Percentiles rank a stretch among this genome's conserved stretches.
Evolutionary conservation across 2,797 vertebrate genomes (phyloP).

Genomic region (Prionace glauca): DNA sequence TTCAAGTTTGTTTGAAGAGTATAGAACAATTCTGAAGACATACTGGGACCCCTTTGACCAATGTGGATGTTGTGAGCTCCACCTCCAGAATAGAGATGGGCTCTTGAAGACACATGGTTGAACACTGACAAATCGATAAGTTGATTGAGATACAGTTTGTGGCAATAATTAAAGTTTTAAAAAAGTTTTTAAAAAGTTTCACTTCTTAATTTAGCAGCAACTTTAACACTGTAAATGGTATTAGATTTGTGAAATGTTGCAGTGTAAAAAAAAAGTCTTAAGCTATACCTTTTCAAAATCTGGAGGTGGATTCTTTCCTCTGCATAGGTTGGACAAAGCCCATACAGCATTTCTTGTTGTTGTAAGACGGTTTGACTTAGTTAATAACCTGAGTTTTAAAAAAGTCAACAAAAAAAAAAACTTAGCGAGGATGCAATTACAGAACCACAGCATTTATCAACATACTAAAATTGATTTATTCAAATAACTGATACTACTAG

Average conservation of each 20-base stretch:
- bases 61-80: neutral
- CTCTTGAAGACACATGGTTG: neutral
- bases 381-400: conserved; percentile 68
- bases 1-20: neutral
- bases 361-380: conserved; percentile 87
- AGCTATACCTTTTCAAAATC: conserved; percentile 77
- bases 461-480: neutral
- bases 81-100: neutral
- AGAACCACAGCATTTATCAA: neutral
- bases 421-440: neutral
- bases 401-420: conserved; percentile 38
- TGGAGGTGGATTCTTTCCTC: conserved; percentile 85
- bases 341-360: conserved; percentile 94
- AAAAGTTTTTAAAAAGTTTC: neutral
- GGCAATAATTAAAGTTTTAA: neutral
- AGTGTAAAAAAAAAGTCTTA: neutral
- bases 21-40: neutral
- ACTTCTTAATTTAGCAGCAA: neutral
- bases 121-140: neutral
- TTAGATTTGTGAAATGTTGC: neutral
- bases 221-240: neutral
- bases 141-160: neutral
- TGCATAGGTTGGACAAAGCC: conserved; percentile 84
- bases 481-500: too few relatives aligned
- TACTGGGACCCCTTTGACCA: neutral